Conservation (phyloP, 2,888 invertebrate species). For the Aleiodes alternator region DNA sequence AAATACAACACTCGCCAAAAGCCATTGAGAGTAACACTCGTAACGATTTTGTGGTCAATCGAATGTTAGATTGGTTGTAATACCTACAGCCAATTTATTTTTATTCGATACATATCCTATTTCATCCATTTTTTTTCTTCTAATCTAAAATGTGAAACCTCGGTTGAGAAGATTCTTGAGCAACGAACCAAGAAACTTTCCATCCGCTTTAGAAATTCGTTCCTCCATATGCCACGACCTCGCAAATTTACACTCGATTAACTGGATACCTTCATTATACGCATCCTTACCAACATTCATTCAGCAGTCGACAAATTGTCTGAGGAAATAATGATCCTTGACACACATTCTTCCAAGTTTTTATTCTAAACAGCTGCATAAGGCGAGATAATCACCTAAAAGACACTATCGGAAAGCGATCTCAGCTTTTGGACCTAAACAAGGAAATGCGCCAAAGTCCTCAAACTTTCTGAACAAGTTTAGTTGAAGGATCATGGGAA, state of each 20-base stretch:
- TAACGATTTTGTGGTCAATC: conserved; percentile 9
- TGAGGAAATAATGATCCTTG: conserved; percentile 14
- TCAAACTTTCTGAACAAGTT: too few relatives aligned
- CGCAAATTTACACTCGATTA: conserved; percentile 56
- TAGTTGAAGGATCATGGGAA: too few relatives aligned
- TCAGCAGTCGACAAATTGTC: conserved; percentile 21
- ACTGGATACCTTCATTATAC: conserved; percentile 49
- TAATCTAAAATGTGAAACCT: conserved; percentile 26
- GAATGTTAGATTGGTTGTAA: conserved; percentile 3
- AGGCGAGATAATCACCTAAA: too few relatives aligned
- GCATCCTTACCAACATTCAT: conserved; percentile 34
- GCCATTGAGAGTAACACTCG: background rate
- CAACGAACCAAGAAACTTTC: conserved; percentile 40
- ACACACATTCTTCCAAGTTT: background rate
- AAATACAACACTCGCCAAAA: background rate
- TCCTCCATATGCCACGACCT: conserved; percentile 54
- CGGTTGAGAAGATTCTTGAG: conserved; percentile 27
- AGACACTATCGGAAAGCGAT: too few relatives aligned
- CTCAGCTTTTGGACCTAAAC: too few relatives aligned
- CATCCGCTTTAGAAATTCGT: conserved; percentile 52
- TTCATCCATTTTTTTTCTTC: background rate
- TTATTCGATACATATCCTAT: conserved; percentile 7
- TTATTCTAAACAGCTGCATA: too few relatives aligned
- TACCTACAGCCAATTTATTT: conserved; percentile 21
- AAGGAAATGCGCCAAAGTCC: too few relatives aligned